A percentile compares a stretch with the other conserved stretches of the same genome.
Conservation (phyloP, 2,797 vertebrate species). For the Molossus alvarezi region DNA sequence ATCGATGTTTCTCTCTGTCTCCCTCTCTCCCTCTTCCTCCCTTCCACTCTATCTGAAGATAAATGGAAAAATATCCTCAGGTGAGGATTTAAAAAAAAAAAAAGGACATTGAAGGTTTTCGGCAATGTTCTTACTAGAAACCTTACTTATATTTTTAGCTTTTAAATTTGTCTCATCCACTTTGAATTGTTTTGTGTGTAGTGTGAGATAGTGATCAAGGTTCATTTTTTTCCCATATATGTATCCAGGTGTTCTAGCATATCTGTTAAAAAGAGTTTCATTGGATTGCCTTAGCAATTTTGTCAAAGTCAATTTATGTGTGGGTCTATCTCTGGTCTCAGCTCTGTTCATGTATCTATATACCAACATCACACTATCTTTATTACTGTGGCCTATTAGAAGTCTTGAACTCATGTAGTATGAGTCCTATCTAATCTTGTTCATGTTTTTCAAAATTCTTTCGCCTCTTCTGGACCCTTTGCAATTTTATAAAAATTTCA, state of each 20-base stretch:
- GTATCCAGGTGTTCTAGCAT: neutral
- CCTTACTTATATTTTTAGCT: neutral
- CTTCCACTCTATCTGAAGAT: too few relatives aligned
- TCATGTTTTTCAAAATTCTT: constrained; percentile 24
- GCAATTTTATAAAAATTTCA: neutral
- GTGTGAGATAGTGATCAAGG: neutral
- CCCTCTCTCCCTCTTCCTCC: too few relatives aligned
- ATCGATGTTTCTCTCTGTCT: too few relatives aligned
- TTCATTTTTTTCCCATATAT: neutral
- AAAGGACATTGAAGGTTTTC: neutral
- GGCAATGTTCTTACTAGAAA: neutral
- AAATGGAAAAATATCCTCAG: too few relatives aligned
- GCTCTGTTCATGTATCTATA: neutral
- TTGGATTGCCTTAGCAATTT: neutral
- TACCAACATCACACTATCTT: neutral
- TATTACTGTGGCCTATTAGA: neutral
- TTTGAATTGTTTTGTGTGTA: constrained; percentile 44
- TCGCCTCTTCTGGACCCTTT: neutral
- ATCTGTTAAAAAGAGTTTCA: neutral
- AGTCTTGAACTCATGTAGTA: neutral
- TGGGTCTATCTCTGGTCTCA: neutral
- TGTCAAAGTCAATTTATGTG: neutral
- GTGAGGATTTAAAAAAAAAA: too few relatives aligned
- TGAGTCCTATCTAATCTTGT: neutral
- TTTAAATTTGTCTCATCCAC: neutral